phyloP scores from a whole-genome alignment of 2,888 invertebrate genomes.

The Sminthurinus aureus region DNA sequence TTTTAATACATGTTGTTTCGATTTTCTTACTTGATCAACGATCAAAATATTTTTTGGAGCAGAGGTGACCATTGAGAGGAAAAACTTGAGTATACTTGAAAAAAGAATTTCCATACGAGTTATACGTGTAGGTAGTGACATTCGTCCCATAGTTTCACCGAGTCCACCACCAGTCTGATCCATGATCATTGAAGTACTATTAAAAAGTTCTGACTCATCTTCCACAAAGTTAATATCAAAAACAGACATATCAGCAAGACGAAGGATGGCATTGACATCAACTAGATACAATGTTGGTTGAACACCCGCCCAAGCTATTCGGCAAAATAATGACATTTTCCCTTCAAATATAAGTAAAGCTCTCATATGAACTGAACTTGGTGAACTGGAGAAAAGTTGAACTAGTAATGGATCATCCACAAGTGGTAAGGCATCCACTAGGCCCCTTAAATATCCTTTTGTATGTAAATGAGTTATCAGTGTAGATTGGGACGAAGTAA shows the following conservation, averaged over 20 bases:
- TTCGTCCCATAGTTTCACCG: background rate
- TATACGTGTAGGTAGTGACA: slow-evolving; percentile 17
- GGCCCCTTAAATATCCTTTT: slow-evolving; percentile 55
- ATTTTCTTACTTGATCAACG: slow-evolving; percentile 48
- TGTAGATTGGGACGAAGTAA: slow-evolving; percentile 28
- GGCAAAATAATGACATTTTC: slow-evolving; percentile 53
- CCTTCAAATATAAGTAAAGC: slow-evolving; percentile 57
- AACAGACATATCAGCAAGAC: slow-evolving; percentile 56
- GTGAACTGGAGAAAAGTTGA: slow-evolving; percentile 48
- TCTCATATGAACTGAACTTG: slow-evolving; percentile 46
- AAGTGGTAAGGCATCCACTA: slow-evolving; percentile 50
- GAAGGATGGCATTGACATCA: slow-evolving; percentile 51
- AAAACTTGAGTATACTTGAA: slow-evolving; percentile 51
- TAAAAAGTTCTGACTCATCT: slow-evolving; percentile 29
- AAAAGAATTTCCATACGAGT: slow-evolving; percentile 49
- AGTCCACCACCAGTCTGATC: background rate
- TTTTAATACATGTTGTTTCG: too few relatives aligned
- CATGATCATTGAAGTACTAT: background rate
- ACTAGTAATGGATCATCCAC: slow-evolving; percentile 53
- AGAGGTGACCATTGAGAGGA: slow-evolving; percentile 52
- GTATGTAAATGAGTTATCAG: slow-evolving; percentile 47
- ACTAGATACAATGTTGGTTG: slow-evolving; percentile 50
- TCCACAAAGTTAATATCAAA: slow-evolving; percentile 51
- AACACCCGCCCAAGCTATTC: slow-evolving; percentile 53
- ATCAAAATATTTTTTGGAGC: slow-evolving; percentile 51